phyloP scores from a whole-genome alignment of 2,797 vertebrate species.

The Acanthurus lineatus region DNA sequence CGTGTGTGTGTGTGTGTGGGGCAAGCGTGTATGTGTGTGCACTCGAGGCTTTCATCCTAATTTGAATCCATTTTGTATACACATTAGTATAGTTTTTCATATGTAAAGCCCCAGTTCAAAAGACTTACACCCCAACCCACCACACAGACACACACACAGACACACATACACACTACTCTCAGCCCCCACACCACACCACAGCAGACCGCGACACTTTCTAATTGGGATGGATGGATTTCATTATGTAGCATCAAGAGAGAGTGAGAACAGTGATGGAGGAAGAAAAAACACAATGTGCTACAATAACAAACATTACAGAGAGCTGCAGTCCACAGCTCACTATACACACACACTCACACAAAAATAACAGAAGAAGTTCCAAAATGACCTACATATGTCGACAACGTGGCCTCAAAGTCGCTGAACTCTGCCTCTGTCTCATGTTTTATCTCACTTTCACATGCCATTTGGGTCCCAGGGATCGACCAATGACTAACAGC shows the following conservation, averaged over 20 bases:
- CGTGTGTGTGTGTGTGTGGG: background rate
- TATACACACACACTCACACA: conserved; percentile 30
- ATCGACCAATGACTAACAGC: conserved; percentile 11
- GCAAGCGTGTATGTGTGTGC: background rate
- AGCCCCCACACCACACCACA: conserved; percentile 29
- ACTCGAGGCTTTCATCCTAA: conserved; percentile 3
- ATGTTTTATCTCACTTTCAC: conserved; percentile 31
- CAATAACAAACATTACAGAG: conserved; percentile 79
- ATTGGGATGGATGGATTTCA: conserved; percentile 82
- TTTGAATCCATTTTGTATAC: conserved; percentile 14
- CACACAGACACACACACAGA: background rate
- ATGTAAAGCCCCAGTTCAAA: conserved; percentile 32
- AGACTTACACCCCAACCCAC: background rate
- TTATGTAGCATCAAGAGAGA: conserved; percentile 73
- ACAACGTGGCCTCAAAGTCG: conserved; percentile 41
- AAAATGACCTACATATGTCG: conserved; percentile 43
- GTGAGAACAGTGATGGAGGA: conserved; percentile 61
- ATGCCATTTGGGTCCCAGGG: conserved; percentile 3
- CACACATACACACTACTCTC: background rate
- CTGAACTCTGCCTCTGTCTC: conserved; percentile 21
- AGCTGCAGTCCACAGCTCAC: conserved; percentile 43
- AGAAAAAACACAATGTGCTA: conserved; percentile 61
- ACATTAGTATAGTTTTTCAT: conserved; percentile 42
- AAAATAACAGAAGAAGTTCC: conserved; percentile 24
- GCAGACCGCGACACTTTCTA: conserved; percentile 73